Base-by-base conservation (phyloP, 1,140 invertebrate species). In the Apis laboriosa region DNA sequence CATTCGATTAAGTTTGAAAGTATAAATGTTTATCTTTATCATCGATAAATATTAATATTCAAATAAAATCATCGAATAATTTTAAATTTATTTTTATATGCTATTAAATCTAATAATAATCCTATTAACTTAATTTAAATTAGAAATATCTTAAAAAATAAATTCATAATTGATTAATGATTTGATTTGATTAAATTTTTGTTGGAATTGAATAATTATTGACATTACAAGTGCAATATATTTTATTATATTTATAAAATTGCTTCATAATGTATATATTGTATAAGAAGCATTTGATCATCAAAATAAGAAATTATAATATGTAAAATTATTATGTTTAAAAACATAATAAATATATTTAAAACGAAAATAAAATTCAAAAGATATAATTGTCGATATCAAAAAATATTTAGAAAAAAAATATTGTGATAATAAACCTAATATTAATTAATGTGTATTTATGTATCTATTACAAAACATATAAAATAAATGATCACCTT, bases 261-360 rank as follows among this genome's bases (percentile, higher is more conserved):
- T 75, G 71, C 17, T 75, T 75, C 53, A 17, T 70, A 19, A 56
- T 68, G 61, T 67, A 74, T 19, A 75, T 81, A 81, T 49, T 28
- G 51, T 67, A 67, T 81, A 67, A 34, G 43, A 76, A 21, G 34
- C 51, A 73, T 64, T 66, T 74, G 8, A 43, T n/a, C 55, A 34
- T 63, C 11, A 3, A 17, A 51, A 53, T 28, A 64, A 76, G 21
- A 4, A 49, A 19, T 4, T 75, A 49, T 34, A 77, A 19, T 34
- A 11, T 60, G 34, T 53, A 67, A 53, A 49, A 11, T 81, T 17
- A 68, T 60, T 73, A 17, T 75, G 67, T 21, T 72, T 13, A 12
- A 11, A 56, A 68, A 3, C 28, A 19, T 9, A 28, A 56, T 21
- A 13, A 9, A 53, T 19, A 9, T 63, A 74, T 43, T 74, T 43